Evolutionary conservation across 1,140 invertebrate genomes (phyloP), one percentile per base, ranked within the genome.

Genomic region (Trachymyrmex cornetzi): DNA sequence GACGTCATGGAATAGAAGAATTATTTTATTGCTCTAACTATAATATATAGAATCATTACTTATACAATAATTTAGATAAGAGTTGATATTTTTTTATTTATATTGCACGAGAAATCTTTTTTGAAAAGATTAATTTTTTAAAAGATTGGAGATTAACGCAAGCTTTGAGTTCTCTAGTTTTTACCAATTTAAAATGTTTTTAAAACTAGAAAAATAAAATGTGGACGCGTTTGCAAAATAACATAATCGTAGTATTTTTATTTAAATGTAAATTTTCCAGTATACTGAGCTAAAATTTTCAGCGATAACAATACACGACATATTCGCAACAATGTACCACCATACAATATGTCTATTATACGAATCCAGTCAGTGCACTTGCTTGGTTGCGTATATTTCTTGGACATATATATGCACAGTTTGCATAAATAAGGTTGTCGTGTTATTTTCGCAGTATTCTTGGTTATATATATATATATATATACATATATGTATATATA

Each of bases 281-380:
- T 72, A 34, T 30, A 30, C 19, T 27, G 12, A 6, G 24, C 9
- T 82, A 53, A 57, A 81, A 34, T 84, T 16, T 84, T 61, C 53
- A 50, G 3, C 55, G 14, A 61, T 84, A 84, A 84, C 55, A 84
- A 34, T 30, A 11, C 34, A n/a, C 12, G 19, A 59, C 30, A 24
- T 6, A 44, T 59, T n/a, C 34, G 64, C 53, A 82, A 72, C 50
- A 61, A 59, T 59, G 34, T 59, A 11, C 66, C 4, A 22, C 11
- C 53, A 16, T 38, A 82, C 38, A 59, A 48, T 30, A 27, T 57
- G 55, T 48, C 50, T 7, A 74, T 82, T 82, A 48, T 57, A 71
- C n/a, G 22, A 16, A 38, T 84, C 27, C 38, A 82, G 38, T 72
- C 34, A 30, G 34, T 30, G 67, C 38, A 48, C 24, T 74, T 84